These are phyloP conservation scores for Clarias fuscus DNA, from an alignment of 2,797 vertebrate species.

Conservation along the genomic window DNA sequence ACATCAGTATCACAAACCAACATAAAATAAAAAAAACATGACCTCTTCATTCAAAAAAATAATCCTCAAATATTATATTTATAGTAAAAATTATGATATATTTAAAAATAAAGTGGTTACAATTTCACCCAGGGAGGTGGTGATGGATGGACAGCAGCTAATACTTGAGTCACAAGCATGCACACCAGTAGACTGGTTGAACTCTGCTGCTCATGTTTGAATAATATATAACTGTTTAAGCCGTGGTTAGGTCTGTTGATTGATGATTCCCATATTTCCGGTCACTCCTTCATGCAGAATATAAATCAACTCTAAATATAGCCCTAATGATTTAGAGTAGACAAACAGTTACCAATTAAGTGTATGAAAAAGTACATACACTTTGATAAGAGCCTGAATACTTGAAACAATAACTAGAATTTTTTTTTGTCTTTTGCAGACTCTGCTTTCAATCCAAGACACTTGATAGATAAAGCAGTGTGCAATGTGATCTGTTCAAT, in stretches of 20 bases:
- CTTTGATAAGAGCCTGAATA: not conserved
- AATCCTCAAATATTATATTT: too few species aligned
- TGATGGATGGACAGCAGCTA: not conserved
- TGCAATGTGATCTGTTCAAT: slow-evolving; percentile 69
- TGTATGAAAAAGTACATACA: not conserved
- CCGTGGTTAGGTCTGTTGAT: not conserved
- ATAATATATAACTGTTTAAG: not conserved
- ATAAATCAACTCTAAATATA: not conserved
- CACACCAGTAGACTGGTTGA: not conserved
- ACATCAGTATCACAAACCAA: not conserved
- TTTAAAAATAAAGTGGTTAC: not conserved
- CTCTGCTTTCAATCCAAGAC: slow-evolving; percentile 46
- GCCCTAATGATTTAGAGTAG: not conserved
- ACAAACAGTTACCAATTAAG: not conserved
- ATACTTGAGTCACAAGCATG: not conserved
- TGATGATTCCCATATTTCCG: not conserved
- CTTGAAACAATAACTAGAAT: not conserved
- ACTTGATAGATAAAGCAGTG: slow-evolving; percentile 47
- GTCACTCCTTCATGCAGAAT: not conserved
- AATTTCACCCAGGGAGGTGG: too few species aligned
- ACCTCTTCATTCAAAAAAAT: too few species aligned
- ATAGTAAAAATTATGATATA: too few species aligned
- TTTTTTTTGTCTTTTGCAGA: slow-evolving; percentile 33
- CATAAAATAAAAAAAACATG: too few species aligned
- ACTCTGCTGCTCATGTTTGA: not conserved